A percentile compares a stretch with the other conserved stretches of the same genome.
These are phyloP conservation scores for Lithophane leautieri DNA, from an alignment of 2,888 invertebrate species.

Conservation along the genomic window DNA sequence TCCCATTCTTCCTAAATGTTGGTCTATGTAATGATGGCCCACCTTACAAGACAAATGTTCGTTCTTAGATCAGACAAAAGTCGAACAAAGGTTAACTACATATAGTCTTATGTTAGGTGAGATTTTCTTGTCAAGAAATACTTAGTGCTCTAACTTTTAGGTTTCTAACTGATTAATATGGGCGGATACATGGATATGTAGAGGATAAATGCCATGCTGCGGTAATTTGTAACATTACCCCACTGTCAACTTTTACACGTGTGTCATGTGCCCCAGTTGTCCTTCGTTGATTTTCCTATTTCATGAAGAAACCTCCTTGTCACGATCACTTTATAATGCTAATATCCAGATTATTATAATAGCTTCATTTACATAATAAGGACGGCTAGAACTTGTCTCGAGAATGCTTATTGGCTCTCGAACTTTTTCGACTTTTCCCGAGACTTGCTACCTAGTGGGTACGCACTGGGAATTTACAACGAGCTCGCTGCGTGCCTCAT, in stretches of 20 bases:
- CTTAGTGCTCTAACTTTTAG: too few species aligned
- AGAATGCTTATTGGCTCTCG: conserved; percentile 60
- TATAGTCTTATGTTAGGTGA: not conserved
- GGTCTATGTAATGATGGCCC: not conserved
- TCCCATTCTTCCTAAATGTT: not conserved
- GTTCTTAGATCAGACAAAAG: not conserved
- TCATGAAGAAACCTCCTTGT: conserved; percentile 21
- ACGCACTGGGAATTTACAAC: conserved; percentile 53
- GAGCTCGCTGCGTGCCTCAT: conserved; percentile 30
- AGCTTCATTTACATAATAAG: conserved; percentile 64
- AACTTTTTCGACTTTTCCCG: conserved; percentile 57
- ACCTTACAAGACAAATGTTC: conserved; percentile 13
- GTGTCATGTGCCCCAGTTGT: not conserved
- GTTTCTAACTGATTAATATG: not conserved
- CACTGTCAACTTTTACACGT: not conserved
- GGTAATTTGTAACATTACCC: not conserved
- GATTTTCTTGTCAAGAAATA: not conserved
- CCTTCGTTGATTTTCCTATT: conserved; percentile 18
- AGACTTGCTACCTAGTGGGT: conserved; percentile 24
- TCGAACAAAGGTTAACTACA: not conserved
- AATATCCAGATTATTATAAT: conserved; percentile 67
- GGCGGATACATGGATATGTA: not conserved
- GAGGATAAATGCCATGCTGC: too few species aligned
- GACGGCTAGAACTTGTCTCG: conserved; percentile 57
- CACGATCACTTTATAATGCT: conserved; percentile 63